phyloP scores from a whole-genome alignment of 2,113 vertebrate genomes.

The Nothocercus julius region DNA sequence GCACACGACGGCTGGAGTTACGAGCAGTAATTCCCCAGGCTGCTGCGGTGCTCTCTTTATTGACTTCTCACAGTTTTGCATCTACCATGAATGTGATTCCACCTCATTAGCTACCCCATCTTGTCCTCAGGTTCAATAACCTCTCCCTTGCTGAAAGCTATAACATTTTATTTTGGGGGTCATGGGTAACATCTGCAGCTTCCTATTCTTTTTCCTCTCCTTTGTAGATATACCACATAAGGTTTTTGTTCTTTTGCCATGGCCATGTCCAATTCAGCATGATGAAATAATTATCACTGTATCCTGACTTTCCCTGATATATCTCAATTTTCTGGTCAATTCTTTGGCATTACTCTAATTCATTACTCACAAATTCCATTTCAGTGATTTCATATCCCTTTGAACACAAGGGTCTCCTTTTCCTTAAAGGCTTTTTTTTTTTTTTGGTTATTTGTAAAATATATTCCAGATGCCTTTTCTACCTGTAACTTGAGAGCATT shows the following conservation, averaged over 20 bases:
- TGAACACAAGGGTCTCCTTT: background rate
- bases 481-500: slow-evolving; percentile 48
- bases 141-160: background rate
- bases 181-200: background rate
- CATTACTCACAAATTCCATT: background rate
- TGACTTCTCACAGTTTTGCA: background rate
- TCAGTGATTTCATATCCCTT: slow-evolving; percentile 8
- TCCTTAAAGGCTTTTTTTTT: slow-evolving; percentile 19
- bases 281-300: background rate
- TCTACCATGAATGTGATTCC: background rate
- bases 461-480: slow-evolving; percentile 51
- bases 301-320: background rate
- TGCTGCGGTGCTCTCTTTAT: background rate
- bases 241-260: background rate
- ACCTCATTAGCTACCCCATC: background rate
- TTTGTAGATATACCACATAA: too few relatives aligned
- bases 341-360: background rate
- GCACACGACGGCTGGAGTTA: too few relatives aligned
- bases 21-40: background rate
- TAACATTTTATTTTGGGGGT: background rate
- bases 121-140: background rate
- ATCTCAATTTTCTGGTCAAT: background rate
- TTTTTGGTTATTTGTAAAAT: background rate
- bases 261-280: background rate
- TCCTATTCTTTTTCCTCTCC: background rate